Percentiles rank a stretch among this genome's conserved stretches.
Conservation (phyloP, 2,113 vertebrate genomes). For the Todiramphus chloris region DNA sequence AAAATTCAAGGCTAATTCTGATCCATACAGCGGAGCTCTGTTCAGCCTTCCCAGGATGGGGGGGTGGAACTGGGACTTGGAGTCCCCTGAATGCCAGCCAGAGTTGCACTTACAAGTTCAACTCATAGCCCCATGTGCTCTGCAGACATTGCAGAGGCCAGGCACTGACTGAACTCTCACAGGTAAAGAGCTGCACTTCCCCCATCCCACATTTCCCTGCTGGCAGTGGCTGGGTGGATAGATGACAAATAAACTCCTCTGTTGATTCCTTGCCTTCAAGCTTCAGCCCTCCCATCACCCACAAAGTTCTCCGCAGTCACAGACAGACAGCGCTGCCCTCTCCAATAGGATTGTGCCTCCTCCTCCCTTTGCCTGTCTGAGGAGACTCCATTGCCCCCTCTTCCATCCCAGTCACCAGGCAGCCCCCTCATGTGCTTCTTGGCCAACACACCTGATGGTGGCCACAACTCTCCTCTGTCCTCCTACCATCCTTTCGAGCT, state of each 20-base stretch:
- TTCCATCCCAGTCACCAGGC: background rate
- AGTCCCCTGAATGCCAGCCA: background rate
- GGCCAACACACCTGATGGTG: background rate
- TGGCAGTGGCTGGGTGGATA: background rate
- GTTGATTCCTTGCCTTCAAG: background rate
- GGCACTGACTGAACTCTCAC: background rate
- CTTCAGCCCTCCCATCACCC: background rate
- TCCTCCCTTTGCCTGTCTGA: background rate
- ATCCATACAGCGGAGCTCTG: background rate
- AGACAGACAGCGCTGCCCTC: background rate
- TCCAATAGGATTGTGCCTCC: background rate
- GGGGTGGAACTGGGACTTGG: background rate
- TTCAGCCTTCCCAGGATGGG: background rate
- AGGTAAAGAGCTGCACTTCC: background rate
- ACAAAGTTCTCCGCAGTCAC: background rate
- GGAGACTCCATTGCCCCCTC: background rate
- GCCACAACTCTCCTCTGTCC: background rate
- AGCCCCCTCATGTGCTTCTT: background rate
- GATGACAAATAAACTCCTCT: background rate
- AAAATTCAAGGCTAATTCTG: constrained; percentile 5
- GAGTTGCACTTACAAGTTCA: background rate
- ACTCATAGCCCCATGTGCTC: background rate
- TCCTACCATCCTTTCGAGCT: background rate
- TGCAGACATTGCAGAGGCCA: background rate
- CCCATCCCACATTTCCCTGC: background rate